phyloP scores from a whole-genome alignment of 2,797 vertebrate species.

The Lacerta bilineata region DNA sequence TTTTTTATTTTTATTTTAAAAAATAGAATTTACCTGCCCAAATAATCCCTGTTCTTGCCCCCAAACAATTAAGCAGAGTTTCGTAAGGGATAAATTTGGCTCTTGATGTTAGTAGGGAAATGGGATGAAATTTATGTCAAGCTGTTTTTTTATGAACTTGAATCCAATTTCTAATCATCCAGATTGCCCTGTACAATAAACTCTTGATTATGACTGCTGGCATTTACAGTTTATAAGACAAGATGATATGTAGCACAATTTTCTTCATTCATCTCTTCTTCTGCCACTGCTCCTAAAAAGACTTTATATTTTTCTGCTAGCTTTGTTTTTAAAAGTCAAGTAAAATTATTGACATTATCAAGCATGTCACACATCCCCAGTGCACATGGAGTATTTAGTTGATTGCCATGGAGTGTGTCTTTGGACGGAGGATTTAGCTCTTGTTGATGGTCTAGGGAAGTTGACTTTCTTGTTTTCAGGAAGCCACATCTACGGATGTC shows the following conservation, averaged over 20 bases:
- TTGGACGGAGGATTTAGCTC: conserved; percentile 57
- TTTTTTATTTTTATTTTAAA: conserved; percentile 50
- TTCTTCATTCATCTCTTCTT: conserved; percentile 83
- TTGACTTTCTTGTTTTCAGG: conserved; percentile 34
- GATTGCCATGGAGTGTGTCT: conserved; percentile 71
- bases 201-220: conserved; percentile 85
- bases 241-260: conserved; percentile 81
- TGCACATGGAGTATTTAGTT: conserved; percentile 72
- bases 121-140: conserved; percentile 78
- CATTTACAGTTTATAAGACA: conserved; percentile 82
- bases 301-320: conserved; percentile 73
- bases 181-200: conserved; percentile 86
- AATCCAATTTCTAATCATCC: conserved; percentile 85
- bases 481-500: conserved; percentile 32
- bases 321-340: conserved; percentile 76
- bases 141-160: conserved; percentile 83
- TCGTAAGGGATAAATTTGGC: conserved; percentile 71
- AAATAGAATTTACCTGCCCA: conserved; percentile 51
- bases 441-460: conserved; percentile 62
- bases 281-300: conserved; percentile 75
- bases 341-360: conserved; percentile 78
- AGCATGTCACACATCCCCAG: conserved; percentile 75
- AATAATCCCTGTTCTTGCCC: conserved; percentile 64
- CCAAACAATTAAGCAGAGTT: conserved; percentile 70
- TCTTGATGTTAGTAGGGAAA: conserved; percentile 69